Conservation (phyloP, 2,113 vertebrate species). For the Egretta garzetta region DNA sequence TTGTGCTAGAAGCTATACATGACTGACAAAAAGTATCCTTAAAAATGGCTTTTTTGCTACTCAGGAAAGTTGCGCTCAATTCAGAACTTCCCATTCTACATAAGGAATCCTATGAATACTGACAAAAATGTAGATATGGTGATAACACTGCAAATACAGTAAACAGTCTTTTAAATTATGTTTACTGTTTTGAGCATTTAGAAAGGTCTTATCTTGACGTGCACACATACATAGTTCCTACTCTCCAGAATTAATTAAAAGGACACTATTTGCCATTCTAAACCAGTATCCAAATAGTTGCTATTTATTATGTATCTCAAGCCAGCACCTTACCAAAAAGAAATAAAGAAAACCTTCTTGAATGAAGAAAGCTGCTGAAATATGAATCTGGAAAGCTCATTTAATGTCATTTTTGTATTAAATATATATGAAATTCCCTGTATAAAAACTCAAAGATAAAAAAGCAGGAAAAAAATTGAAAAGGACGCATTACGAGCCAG, state of each 20-base stretch:
- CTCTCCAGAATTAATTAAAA: not conserved
- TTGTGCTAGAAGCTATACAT: not conserved
- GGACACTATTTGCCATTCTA: not conserved
- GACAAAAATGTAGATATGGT: not conserved
- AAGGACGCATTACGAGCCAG: rapidly evolving
- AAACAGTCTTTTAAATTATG: not conserved
- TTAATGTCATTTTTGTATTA: not conserved
- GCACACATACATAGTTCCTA: not conserved
- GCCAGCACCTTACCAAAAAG: not conserved
- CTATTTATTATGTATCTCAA: not conserved
- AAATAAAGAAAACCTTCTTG: not conserved
- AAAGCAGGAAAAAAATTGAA: not conserved
- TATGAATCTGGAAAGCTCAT: not conserved
- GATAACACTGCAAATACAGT: not conserved
- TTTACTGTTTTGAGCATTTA: not conserved
- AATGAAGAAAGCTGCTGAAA: not conserved
- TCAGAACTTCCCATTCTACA: not conserved
- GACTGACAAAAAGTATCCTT: not conserved
- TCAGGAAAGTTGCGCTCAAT: not conserved
- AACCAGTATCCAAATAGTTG: not conserved
- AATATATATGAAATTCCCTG: not conserved
- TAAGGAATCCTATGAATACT: not conserved
- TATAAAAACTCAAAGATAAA: not conserved
- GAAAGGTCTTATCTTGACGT: not conserved
- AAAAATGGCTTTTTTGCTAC: not conserved